Conservation (phyloP, 2,113 vertebrate genomes). For the Aphyosemion australe region DNA sequence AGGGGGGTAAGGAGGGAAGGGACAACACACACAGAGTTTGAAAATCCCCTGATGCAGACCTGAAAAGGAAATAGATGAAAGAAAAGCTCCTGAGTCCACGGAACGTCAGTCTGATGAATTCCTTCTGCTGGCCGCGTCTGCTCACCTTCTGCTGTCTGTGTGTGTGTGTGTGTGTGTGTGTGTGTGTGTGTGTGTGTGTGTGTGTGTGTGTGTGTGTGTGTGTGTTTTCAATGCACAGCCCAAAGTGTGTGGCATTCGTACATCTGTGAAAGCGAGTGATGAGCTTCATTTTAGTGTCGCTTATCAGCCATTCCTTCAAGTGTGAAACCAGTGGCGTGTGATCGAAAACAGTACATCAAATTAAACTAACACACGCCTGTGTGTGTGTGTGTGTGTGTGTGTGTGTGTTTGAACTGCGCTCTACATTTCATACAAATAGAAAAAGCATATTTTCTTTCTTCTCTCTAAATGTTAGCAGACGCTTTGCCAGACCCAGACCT, state of each 20-base stretch:
- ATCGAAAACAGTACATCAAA: constrained; percentile 16
- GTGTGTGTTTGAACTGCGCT: constrained; percentile 20
- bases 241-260: constrained; percentile 19
- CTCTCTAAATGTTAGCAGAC: constrained; percentile 62
- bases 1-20: constrained; percentile 4
- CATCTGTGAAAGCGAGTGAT: constrained; percentile 35
- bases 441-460: constrained; percentile 62
- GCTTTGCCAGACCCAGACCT: constrained; percentile 41
- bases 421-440: constrained; percentile 10
- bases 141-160: constrained; percentile 54
- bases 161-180: constrained; percentile 6
- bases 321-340: constrained; percentile 29
- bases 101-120: constrained; percentile 47
- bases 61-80: constrained; percentile 35
- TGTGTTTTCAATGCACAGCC: neutral
- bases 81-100: constrained; percentile 21
- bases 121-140: constrained; percentile 56
- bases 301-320: constrained; percentile 26
- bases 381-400: constrained; percentile 13
- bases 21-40: constrained; percentile 14
- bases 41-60: constrained; percentile 25
- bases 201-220: constrained; percentile 6
- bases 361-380: constrained; percentile 9
- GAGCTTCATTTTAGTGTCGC: constrained; percentile 27
- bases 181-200: constrained; percentile 8